phyloP scores from a whole-genome alignment of 1,140 invertebrate species.

The Pinna nobilis region DNA sequence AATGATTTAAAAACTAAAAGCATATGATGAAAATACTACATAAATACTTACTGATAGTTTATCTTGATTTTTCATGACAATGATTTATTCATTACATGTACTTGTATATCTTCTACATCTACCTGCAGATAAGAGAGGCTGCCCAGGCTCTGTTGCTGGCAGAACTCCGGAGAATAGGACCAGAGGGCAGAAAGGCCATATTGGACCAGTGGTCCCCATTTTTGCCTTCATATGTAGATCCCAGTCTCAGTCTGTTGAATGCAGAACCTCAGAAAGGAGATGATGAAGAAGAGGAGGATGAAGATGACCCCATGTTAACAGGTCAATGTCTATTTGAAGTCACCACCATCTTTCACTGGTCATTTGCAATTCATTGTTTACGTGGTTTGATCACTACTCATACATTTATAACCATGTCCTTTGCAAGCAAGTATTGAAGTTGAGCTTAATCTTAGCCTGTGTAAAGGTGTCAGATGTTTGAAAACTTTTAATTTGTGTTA shows the following conservation, averaged over 20 bases:
- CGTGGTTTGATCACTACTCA: too few relatives aligned
- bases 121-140: slow-evolving; percentile 87
- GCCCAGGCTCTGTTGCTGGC: slow-evolving; percentile 96
- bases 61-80: too few relatives aligned
- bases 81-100: too few relatives aligned
- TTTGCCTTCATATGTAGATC: slow-evolving; percentile 89
- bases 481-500: too few relatives aligned
- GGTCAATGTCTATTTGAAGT: too few relatives aligned
- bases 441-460: too few relatives aligned
- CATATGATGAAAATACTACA: background rate
- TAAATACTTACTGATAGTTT: background rate
- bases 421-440: too few relatives aligned
- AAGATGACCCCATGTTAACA: slow-evolving; percentile 76
- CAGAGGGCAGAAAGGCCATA: slow-evolving; percentile 91
- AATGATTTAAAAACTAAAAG: too few relatives aligned
- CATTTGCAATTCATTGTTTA: too few relatives aligned
- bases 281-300: slow-evolving; percentile 82
- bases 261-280: slow-evolving; percentile 45
- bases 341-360: background rate
- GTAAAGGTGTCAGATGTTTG: too few relatives aligned
- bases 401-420: too few relatives aligned
- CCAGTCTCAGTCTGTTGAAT: slow-evolving; percentile 75
- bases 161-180: slow-evolving; percentile 92
- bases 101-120: background rate
- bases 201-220: slow-evolving; percentile 97